Percentiles rank a stretch among this genome's conserved stretches.
These are phyloP conservation scores for Typhlichthys subterraneus DNA, from an alignment of 2,797 vertebrate species.

Conservation along the genomic window DNA sequence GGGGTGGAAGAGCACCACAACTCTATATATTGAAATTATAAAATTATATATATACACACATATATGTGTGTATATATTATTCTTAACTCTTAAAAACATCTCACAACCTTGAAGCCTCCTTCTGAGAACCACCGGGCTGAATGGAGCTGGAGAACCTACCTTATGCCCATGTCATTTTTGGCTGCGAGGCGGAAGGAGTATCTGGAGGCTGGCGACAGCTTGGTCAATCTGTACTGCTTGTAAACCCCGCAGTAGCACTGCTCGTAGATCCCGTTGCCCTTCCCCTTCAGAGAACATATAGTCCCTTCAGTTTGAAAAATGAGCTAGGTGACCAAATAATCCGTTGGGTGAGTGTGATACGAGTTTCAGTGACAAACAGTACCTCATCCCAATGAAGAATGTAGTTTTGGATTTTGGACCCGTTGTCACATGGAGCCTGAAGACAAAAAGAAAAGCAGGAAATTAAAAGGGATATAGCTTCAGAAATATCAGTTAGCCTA, in stretches of 20 bases:
- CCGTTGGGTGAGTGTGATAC: not conserved
- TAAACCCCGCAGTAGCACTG: slow-evolving; percentile 93
- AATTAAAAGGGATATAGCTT: too few species aligned
- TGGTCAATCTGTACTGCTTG: slow-evolving; percentile 94
- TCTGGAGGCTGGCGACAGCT: slow-evolving; percentile 92
- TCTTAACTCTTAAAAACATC: too few species aligned
- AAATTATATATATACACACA: too few species aligned
- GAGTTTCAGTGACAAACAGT: slow-evolving; percentile 30
- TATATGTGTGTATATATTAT: too few species aligned
- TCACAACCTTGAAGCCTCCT: too few species aligned
- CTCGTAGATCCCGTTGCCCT: slow-evolving; percentile 85
- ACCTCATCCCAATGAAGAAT: slow-evolving; percentile 97
- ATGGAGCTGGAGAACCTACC: slow-evolving; percentile 72
- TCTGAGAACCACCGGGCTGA: too few species aligned
- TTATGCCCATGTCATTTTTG: slow-evolving; percentile 94
- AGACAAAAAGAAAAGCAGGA: not conserved
- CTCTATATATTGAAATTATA: too few species aligned
- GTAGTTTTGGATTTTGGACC: slow-evolving; percentile 95
- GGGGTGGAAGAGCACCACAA: too few species aligned
- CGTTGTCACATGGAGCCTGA: slow-evolving; percentile 94
- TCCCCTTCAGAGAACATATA: slow-evolving; percentile 80
- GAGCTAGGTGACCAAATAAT: not conserved
- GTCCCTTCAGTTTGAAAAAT: slow-evolving; percentile 6
- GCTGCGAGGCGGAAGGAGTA: slow-evolving; percentile 95
- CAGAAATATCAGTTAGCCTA: too few species aligned